These are phyloP conservation scores for Watersipora subatra DNA, from an alignment of 1,140 invertebrate genomes.

Conservation along the genomic window DNA sequence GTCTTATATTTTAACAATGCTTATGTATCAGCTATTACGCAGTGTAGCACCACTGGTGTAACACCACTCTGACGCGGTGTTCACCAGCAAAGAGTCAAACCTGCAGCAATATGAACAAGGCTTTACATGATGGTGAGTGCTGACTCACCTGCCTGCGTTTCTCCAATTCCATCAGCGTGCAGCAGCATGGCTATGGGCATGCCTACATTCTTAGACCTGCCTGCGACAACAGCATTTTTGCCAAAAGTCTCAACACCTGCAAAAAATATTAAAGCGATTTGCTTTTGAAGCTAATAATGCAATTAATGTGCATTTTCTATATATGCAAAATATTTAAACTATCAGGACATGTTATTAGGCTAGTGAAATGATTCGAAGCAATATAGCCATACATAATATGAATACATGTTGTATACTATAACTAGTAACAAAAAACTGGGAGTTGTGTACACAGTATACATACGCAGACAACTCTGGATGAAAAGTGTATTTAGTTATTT, in stretches of 20 bases:
- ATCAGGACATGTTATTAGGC: neutral
- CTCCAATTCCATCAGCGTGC: slow-evolving; percentile 50
- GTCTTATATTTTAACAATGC: too few species aligned
- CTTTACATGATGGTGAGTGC: too few species aligned
- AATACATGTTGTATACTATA: slow-evolving; percentile 1
- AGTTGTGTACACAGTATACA: too few species aligned
- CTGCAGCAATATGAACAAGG: too few species aligned
- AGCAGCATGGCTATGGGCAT: slow-evolving; percentile 57
- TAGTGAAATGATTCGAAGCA: too few species aligned
- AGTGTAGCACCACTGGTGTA: too few species aligned
- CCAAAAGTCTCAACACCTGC: slow-evolving; percentile 63
- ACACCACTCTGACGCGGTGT: too few species aligned
- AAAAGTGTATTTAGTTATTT: too few species aligned
- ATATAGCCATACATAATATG: slow-evolving; percentile 3
- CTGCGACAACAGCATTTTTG: slow-evolving; percentile 72
- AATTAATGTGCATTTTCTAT: neutral
- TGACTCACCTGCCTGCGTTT: slow-evolving; percentile 79
- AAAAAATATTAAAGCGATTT: slow-evolving; percentile 18
- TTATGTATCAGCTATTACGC: too few species aligned
- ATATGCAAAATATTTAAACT: neutral
- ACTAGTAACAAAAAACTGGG: too few species aligned
- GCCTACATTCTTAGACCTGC: slow-evolving; percentile 76
- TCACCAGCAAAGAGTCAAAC: too few species aligned
- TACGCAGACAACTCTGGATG: too few species aligned
- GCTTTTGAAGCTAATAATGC: neutral